A percentile compares a stretch with the other conserved stretches of the same genome.
Conservation (phyloP, 2,888 invertebrate species). For the Yponomeuta sedellus region DNA sequence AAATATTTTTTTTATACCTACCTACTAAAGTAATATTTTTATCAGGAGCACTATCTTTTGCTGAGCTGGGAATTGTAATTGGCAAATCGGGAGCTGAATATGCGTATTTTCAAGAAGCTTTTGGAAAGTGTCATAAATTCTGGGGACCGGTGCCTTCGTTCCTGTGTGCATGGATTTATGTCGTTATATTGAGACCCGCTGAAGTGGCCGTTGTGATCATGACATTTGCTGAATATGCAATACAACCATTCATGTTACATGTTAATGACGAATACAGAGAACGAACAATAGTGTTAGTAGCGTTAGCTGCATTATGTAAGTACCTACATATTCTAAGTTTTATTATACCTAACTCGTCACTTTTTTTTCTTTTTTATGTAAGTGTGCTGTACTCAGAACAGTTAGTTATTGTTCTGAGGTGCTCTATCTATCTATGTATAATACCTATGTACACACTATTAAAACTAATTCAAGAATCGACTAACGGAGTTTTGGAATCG, state of each 20-base stretch:
- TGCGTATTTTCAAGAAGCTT: constrained; percentile 85
- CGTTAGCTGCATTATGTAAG: constrained; percentile 80
- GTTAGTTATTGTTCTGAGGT: no score
- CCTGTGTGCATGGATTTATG: constrained; percentile 86
- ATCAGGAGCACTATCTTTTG: constrained; percentile 85
- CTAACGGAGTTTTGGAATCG: not conserved
- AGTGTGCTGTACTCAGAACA: no score
- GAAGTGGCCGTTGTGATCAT: constrained; percentile 86
- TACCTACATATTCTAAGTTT: constrained; percentile 23
- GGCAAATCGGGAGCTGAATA: constrained; percentile 89
- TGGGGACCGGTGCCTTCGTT: constrained; percentile 86
- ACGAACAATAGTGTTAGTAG: constrained; percentile 77
- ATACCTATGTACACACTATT: no score
- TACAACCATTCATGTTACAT: constrained; percentile 77
- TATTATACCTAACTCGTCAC: no score
- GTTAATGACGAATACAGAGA: constrained; percentile 60
- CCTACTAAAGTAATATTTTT: no score
- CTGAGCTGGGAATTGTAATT: constrained; percentile 87
- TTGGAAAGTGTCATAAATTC: constrained; percentile 79
- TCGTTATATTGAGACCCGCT: constrained; percentile 83
- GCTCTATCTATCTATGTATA: no score
- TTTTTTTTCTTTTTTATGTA: no score
- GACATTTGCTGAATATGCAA: constrained; percentile 85
- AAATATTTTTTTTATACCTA: no score
- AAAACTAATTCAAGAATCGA: not conserved